Base-by-base conservation (phyloP, 2,888 invertebrate genomes). In the Steinernema scapterisci region DNA sequence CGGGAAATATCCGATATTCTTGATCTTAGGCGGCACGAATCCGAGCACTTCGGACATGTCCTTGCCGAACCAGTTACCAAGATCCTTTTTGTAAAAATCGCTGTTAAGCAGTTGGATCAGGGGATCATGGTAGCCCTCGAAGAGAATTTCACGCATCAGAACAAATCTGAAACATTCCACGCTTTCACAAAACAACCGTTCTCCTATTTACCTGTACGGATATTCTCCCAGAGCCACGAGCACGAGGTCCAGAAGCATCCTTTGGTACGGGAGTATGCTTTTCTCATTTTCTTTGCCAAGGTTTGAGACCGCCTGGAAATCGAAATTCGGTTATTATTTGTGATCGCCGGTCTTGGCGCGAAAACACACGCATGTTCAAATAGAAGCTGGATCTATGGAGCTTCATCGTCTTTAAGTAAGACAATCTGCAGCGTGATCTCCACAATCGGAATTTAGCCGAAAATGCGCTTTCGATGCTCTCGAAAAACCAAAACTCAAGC, bases 1-100 rank as follows among this genome's bases (percentile, higher is more conserved):
- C 11, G 84, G 81, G 73, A 84, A 84, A 70, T 79, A 84, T 0
- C 84, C 83, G 52, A 79, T 71, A 5, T 71, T 9, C 7, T 71
- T 21, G 70, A 77, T 75, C 16, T 76, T 23, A n/a, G 78, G 78
- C 9, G 45, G n/a, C 1, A 16, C 23, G 25, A 77, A 77, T 9
- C 78, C 78, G 46, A 77, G 56, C 1, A 76, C 7, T n/a, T 70
- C 11, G 23, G 43, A 51, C 38, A 71, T 52, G 43, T 71, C n/a
- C 19, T 75, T 76, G 23, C 25, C n/a, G 9, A 72, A 25, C 16
- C 43, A 54, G n/a, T 11, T 48, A 25, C 7, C 46, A 38, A 19
- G 45, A 27, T 27, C 48, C 7, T 74, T 27, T n/a, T 46, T 45
- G 27, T 25, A 71, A 16, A 70, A 44, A 5, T 46, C 43, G 48